A percentile compares a stretch with the other conserved stretches of the same genome.
Evolutionary conservation across 2,888 invertebrate genomes (phyloP).

Genomic region (Cryptocephalus moraei): DNA sequence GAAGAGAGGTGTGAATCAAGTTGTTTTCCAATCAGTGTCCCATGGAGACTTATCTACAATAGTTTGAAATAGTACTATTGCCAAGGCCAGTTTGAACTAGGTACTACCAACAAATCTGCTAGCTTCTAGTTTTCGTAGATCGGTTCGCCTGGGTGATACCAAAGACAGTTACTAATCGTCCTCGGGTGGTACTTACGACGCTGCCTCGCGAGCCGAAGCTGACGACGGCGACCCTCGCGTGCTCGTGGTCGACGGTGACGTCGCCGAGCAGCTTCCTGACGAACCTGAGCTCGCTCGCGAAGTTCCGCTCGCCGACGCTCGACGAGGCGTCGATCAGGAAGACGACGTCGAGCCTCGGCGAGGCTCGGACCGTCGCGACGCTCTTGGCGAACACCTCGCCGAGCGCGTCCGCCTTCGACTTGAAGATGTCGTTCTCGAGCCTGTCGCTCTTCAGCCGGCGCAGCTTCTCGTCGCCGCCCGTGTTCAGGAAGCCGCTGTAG

Average conservation of each 20-base stretch:
- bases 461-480: conserved; percentile 33
- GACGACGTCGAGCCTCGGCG: conserved; percentile 45
- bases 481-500: conserved; percentile 34
- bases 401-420: conserved; percentile 44
- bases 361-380: conserved; percentile 42
- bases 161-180: too few species aligned
- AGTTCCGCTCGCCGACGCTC: conserved; percentile 55
- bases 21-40: too few species aligned
- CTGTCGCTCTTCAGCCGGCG: conserved; percentile 20
- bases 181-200: conserved; percentile 42
- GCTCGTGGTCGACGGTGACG: conserved; percentile 52
- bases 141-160: too few species aligned
- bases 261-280: conserved; percentile 55
- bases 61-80: too few species aligned
- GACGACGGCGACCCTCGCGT: conserved; percentile 53
- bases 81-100: too few species aligned
- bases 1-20: too few species aligned
- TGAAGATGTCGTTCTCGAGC: conserved; percentile 35
- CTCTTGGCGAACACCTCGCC: conserved; percentile 46
- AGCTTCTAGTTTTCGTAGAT: too few species aligned
- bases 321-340: conserved; percentile 62
- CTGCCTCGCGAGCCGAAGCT: conserved; percentile 52
- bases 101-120: too few species aligned
- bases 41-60: too few species aligned
- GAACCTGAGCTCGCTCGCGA: conserved; percentile 55